Evolutionary conservation across 2,113 vertebrate genomes (phyloP).

Genomic region (Crotalus horridus): DNA sequence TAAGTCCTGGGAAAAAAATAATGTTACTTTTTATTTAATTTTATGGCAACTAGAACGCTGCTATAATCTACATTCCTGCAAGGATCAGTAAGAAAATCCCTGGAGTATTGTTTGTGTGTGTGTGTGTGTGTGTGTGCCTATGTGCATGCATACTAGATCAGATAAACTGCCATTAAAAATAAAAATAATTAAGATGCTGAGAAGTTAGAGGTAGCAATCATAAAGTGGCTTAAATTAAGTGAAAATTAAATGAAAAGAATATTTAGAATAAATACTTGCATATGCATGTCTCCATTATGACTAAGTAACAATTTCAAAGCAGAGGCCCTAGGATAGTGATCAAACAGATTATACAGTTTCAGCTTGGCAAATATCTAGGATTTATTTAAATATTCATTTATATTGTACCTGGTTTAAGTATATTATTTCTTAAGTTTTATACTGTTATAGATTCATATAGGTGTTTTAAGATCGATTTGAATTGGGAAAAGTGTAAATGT

Average conservation of each 20-base stretch:
- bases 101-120: background rate
- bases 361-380: background rate
- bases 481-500: background rate
- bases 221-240: background rate
- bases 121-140: background rate
- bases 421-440: conserved; percentile 5
- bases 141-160: background rate
- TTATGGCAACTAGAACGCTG: background rate
- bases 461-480: conserved; percentile 1
- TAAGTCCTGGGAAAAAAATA: no score
- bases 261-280: background rate
- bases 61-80: background rate
- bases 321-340: background rate
- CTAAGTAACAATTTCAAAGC: background rate
- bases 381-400: conserved; percentile 7
- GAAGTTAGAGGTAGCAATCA: background rate
- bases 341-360: background rate
- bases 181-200: conserved; percentile 2
- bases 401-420: background rate
- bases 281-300: background rate
- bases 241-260: background rate
- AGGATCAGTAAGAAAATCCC: background rate
- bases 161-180: background rate
- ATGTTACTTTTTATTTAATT: background rate
- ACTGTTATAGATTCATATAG: background rate